Base-by-base conservation (phyloP, 1,140 invertebrate species). In the Heliconius nattereri region DNA sequence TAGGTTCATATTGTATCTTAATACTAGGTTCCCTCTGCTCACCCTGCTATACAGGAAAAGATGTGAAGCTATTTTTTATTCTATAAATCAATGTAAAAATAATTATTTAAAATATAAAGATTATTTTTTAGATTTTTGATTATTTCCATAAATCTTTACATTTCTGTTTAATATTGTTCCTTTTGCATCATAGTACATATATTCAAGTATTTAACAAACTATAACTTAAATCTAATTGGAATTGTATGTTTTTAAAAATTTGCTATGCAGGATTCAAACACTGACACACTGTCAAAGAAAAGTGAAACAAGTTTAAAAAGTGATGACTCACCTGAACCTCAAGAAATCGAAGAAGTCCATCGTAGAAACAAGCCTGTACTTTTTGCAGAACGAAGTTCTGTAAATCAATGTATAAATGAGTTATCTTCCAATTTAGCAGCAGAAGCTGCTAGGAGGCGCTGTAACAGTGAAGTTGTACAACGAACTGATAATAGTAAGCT, bases 361-460 rank as follows among this genome's bases (percentile, higher is more conserved):
- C 82, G 94, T 20, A 89, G 94, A 79, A 89, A 84, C 35, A 95
- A 93, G 74, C 87, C 89, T 26, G 82, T 89, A 29, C 87, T 87
- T 52, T 80, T 93, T 57, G 91, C 90, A 29, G 91, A 94, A 76
- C 91, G 95, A 71, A 95, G 92, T 89, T 95, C 95, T 3, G 95
- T 96, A 0, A 95, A 96, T 80, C 96, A 96, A 89, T 96, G 96
- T 84, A 96, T 97, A 79, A 96, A 94, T 81, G 96, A 97, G 88
- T 85, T 97, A 81, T 96, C 96, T 37, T 95, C 95, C n/a, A 94
- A 94, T 78, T 83, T 96, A 26, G 92, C 90, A 8, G 92, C 87
- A n/a, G 91, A 94, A 75, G 91, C 87, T 81, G 89, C 89, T 73
- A 81, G 90, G 7, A 90, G 92, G 78, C 89, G 93, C 74, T 94